Conservation (phyloP, 2,797 vertebrate genomes). For the Sebastiscus tertius region DNA sequence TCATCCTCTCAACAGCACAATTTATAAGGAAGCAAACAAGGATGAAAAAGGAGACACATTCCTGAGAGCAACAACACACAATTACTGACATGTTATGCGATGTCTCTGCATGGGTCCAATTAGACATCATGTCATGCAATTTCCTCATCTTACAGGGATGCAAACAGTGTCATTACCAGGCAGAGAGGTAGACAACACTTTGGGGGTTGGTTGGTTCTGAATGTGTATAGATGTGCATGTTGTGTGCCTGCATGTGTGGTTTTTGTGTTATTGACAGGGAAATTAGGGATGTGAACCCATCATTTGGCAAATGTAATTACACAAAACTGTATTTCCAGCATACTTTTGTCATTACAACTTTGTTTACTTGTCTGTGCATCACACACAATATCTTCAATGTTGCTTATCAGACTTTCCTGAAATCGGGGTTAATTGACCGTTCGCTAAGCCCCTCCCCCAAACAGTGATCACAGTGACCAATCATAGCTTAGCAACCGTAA, state of each 20-base stretch:
- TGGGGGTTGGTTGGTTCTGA: neutral
- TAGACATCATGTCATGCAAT: constrained; percentile 8
- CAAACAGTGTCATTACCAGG: constrained; percentile 12
- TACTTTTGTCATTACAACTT: neutral
- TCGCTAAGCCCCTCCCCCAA: neutral
- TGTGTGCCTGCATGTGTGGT: neutral
- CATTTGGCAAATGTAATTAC: neutral
- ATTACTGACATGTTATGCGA: constrained; percentile 5
- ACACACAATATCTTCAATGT: neutral
- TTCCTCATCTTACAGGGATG: constrained; percentile 1
- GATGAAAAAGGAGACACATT: neutral
- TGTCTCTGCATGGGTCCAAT: neutral
- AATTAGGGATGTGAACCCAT: neutral
- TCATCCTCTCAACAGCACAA: neutral
- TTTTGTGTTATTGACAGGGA: neutral
- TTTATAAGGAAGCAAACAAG: neutral
- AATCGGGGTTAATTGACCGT: neutral
- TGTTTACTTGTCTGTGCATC: neutral
- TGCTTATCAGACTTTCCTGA: neutral
- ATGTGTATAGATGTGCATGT: neutral
- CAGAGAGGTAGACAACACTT: neutral
- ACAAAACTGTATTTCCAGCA: neutral
- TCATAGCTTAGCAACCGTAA: neutral
- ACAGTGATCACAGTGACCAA: neutral
- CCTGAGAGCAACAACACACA: neutral